Evolutionary conservation across 2,113 vertebrate genomes (phyloP), one percentile per base, ranked within the genome.

Genomic region (Cyprinus carpio): DNA sequence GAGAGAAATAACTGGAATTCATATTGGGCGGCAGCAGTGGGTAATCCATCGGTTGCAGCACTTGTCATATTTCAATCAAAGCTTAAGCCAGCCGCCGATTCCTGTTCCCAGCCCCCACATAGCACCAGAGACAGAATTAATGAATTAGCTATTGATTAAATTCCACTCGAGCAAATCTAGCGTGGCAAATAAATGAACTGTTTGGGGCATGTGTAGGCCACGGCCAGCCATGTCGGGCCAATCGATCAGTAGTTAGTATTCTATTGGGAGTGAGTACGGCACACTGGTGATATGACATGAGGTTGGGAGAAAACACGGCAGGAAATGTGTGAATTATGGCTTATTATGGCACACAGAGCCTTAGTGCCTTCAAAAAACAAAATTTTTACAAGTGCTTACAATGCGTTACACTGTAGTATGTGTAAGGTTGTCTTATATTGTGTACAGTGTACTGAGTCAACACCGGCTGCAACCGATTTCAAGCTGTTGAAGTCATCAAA

Each of bases 121-220:
- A 91, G 87, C 85, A 89, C 69, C 91, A 93, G 91, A 91, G 91
- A 91, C 92, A 95, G 95, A 96, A 97, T 96, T 95, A 96, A 96
- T 96, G 95, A 96, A 97, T 96, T 95, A 96, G 94, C 95, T 97
- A 97, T 96, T 96, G 96, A 97, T 96, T 97, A 96, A 95, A 96
- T 95, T 96, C 96, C 94, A 95, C 95, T 96, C 94, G 92, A 95
- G 94, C 95, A 96, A 96, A 96, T 96, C 96, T 95, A 96, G 94
- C 93, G 93, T 95, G 94, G 95, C 94, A 96, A 96, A 96, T 96
- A 96, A 96, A 96, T 97, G 96, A 96, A 97, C 93, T 96, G 95
- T 93, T 94, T 92, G 79, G 95, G 95, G 95, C 95, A 94, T 92
- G 40, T 96, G 95, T 95, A 96, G 96, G 95, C 95, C 95, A 93